A percentile compares a stretch with the other conserved stretches of the same genome.
These are phyloP conservation scores for Lypha dubia DNA, from an alignment of 2,888 invertebrate genomes.

Conservation along the genomic window DNA sequence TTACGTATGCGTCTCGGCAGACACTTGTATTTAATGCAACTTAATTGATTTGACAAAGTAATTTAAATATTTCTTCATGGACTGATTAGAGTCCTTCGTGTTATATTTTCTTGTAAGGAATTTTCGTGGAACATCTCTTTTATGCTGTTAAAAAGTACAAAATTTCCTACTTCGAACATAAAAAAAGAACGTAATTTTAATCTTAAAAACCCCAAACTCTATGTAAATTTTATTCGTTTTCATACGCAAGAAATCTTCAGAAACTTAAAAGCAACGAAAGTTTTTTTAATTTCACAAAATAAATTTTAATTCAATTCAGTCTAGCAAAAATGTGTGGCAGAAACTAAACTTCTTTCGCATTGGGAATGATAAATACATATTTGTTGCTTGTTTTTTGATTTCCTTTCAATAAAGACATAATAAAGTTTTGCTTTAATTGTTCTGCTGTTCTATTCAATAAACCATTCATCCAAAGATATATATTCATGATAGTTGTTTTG, in stretches of 20 bases:
- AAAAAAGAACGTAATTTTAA: too few relatives aligned
- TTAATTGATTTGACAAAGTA: too few relatives aligned
- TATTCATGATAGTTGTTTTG: slow-evolving; percentile 34
- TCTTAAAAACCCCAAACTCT: too few relatives aligned
- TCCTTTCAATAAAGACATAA: slow-evolving; percentile 1
- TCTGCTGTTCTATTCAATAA: slow-evolving; percentile 35
- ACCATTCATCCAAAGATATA: slow-evolving; percentile 30
- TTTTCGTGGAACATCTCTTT: too few relatives aligned
- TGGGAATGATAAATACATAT: neutral
- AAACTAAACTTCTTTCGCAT: neutral
- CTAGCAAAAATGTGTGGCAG: slow-evolving; percentile 28
- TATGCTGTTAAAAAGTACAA: too few relatives aligned
- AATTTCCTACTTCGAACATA: too few relatives aligned
- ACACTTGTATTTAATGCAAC: neutral
- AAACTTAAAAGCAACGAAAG: too few relatives aligned
- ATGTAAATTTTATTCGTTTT: too few relatives aligned
- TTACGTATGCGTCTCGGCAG: slow-evolving; percentile 2
- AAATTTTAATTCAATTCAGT: slow-evolving; percentile 8
- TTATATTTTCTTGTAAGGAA: too few relatives aligned
- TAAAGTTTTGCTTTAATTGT: slow-evolving; percentile 28
- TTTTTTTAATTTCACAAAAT: neutral
- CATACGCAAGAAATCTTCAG: too few relatives aligned
- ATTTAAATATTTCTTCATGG: too few relatives aligned
- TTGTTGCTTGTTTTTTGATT: neutral
- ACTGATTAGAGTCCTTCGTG: too few relatives aligned